A percentile compares a stretch with the other conserved stretches of the same genome.
These are phyloP conservation scores for Pygmarrhopalites habei DNA, from an alignment of 1,140 invertebrate species.

Conservation along the genomic window DNA sequence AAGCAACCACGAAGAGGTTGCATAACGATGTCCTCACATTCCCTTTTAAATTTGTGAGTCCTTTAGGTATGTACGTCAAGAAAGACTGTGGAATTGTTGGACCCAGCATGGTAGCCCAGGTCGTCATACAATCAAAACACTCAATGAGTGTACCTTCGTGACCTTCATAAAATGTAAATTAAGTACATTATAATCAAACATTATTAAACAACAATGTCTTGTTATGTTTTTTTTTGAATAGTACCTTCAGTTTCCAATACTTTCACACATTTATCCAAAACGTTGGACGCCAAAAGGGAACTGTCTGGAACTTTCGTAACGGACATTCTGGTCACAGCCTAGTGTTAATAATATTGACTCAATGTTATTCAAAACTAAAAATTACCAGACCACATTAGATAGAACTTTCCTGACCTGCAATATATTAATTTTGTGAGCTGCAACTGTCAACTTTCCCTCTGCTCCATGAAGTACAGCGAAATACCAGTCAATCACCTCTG, in stretches of 20 bases:
- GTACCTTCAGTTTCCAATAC: slow-evolving; percentile 70
- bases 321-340: slow-evolving; percentile 11
- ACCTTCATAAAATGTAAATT: slow-evolving; percentile 49
- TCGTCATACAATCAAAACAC: slow-evolving; percentile 67
- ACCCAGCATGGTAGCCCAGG: slow-evolving; percentile 52
- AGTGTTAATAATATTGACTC: no score
- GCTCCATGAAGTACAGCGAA: slow-evolving; percentile 82
- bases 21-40: slow-evolving; percentile 6
- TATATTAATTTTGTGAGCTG: slow-evolving; percentile 80
- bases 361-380: neutral
- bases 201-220: no score
- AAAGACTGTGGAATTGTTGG: neutral
- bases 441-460: slow-evolving; percentile 83
- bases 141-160: slow-evolving; percentile 84
- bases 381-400: no score
- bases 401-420: slow-evolving; percentile 66
- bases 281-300: slow-evolving; percentile 1
- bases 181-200: no score
- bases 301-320: neutral
- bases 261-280: slow-evolving; percentile 48
- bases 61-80: slow-evolving; percentile 16
- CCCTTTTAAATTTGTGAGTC: slow-evolving; percentile 16
- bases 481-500: slow-evolving; percentile 57
- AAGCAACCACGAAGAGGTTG: slow-evolving; percentile 11
- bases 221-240: no score